Evolutionary conservation across 2,113 vertebrate species (phyloP), one percentile per base, ranked within the genome.

Genomic region (Haemorhous mexicanus): DNA sequence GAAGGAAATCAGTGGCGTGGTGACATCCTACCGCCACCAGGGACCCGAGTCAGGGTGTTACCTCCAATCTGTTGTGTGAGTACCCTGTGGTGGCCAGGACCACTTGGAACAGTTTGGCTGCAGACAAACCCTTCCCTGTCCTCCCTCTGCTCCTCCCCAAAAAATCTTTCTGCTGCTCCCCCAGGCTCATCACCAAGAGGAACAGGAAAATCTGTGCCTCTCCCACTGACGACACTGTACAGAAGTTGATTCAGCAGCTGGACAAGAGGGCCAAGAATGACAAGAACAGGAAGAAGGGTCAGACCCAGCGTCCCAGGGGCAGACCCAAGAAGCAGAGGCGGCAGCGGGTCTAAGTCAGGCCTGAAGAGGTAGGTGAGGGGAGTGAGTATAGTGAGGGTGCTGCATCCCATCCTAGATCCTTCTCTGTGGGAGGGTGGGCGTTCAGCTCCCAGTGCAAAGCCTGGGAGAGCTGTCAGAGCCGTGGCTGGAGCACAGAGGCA

Each of bases 31-130:
- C 89, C 58, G 35, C n/a, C 32, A 39, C 41, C 98, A 98, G 83
- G 95, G 86, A 22, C n/a, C 87, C 0, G 94, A 96, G 30, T 17
- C 89, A 0, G 97, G 96, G 12, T 98, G 98, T 17, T 2, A 77
- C 15, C 44, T 97, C 75, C 11, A 0, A 0, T 96, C 98, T 22
- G 73, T 97, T 1, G 95, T 98, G 98, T 98, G 53, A 98, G 98
- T 97, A 91, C 19, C 19, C 39, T 2, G 7, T 12, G 19, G 10
- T 0, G 0, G 11, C 12, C 1, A 1, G 35, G 23, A 28, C 10
- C 11, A 8, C 8, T 3, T 0, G 0, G 20, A 49, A n/a, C 10
- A n/a, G 16, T 35, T 7, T 24, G 52, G 4, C 33, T 78, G 23
- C 50, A 33, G 35, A 13, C 11, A n/a, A 58, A 16, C 10, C 22